Base-by-base conservation (phyloP, 1,140 invertebrate genomes). In the Linepithema humile region DNA sequence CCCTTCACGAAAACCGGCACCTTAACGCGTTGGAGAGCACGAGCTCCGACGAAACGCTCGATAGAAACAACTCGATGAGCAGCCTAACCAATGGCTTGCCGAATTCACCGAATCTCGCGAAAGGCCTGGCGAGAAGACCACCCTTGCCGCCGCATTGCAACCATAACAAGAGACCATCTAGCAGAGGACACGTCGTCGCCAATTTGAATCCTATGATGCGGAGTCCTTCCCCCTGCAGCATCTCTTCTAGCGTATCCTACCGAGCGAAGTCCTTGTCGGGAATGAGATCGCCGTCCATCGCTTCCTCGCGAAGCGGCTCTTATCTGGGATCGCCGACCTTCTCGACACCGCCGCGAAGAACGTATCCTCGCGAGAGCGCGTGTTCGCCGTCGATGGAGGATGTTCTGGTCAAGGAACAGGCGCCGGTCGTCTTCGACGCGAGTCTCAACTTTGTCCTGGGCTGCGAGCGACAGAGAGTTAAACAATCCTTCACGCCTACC, bases 371-470 rank as follows among this genome's bases (percentile, higher is more conserved):
- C 90, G 95, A 93, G 70, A 95, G 20, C 26, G n/a, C 9, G 35
- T 3, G 20, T 3, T 94, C 65, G 3, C 53, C 50, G 91, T 93
- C 95, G 84, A 88, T 95, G 3, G 95, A 95, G 53, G 95, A 96
- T 87, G 91, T 96, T 53, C 94, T 95, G 1, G 91, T 93, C 9
- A 96, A 96, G 89, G 97, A 97, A 84, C 96, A 96, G 62, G 96
- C 97, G 0, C 96, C 97, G 0, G 97, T 98, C 0, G 96, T 98
- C 0, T 97, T 98, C 80, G 96, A 97, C 87, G 97, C 97, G 0
- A 97, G 97, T 89, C 93, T 98, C 15, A 97, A 96, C 9, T 97
- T 98, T 86, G 95, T 97, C 0, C 93, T 98, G 32, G 97, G 97
- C 0, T 96, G 96, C 80, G 96, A 96, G 73, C 95, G 95, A 88